Percentiles rank a stretch among this genome's conserved stretches.
Evolutionary conservation across 2,113 vertebrate species (phyloP).

Genomic region (Corvus hawaiiensis): DNA sequence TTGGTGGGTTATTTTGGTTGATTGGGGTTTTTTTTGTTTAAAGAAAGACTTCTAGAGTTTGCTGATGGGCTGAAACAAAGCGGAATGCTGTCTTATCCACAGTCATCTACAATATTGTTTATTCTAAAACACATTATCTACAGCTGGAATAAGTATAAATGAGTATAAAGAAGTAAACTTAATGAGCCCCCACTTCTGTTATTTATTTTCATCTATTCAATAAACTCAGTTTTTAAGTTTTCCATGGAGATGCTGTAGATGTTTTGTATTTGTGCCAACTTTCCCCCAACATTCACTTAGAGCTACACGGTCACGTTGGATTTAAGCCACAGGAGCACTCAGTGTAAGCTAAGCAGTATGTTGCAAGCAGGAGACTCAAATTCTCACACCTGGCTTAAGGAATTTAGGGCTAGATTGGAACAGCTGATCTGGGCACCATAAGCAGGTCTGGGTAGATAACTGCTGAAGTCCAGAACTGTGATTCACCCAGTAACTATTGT

Average conservation of each 20-base stretch:
- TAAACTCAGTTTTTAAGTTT: slow-evolving; percentile 1
- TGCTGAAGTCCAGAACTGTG: background rate
- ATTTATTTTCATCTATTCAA: slow-evolving; percentile 18
- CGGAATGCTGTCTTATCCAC: background rate
- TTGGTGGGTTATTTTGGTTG: background rate
- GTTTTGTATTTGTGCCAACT: background rate
- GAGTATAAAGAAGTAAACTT: background rate
- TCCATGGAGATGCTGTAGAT: background rate
- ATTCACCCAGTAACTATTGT: background rate
- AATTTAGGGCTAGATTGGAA: background rate
- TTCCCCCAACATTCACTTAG: background rate
- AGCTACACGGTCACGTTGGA: accelerated
- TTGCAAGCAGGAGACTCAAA: background rate
- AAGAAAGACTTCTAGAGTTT: background rate
- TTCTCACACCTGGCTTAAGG: background rate
- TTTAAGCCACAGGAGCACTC: background rate
- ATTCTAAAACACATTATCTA: background rate
- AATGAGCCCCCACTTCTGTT: background rate
- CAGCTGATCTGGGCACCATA: background rate
- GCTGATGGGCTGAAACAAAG: background rate
- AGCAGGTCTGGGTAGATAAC: background rate
- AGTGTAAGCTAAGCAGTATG: background rate
- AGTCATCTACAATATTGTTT: background rate
- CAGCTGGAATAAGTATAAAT: background rate
- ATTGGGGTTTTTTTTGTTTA: background rate